A percentile compares a stretch with the other conserved stretches of the same genome.
Conservation (phyloP, 2,113 vertebrate genomes). For the Girardinichthys multiradiatus region DNA sequence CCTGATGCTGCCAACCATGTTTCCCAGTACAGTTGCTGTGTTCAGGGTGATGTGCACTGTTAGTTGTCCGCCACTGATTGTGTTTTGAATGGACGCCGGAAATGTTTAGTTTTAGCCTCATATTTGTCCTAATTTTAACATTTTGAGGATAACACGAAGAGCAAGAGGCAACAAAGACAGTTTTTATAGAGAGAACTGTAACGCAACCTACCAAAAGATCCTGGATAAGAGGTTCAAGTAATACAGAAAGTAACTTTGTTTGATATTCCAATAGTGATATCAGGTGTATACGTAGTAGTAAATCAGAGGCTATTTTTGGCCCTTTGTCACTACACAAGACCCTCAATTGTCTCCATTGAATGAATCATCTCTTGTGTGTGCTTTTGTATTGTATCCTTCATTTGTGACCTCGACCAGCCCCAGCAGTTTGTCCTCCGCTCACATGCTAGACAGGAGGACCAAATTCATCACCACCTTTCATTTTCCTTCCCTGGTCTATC, state of each 20-base stretch:
- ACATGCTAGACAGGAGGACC: conserved; percentile 61
- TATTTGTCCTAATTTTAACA: not conserved
- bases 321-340: conserved; percentile 32
- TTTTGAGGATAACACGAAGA: conserved; percentile 4
- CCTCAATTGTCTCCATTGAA: conserved; percentile 54
- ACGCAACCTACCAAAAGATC: not conserved
- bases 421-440: conserved; percentile 52
- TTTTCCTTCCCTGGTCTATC: conserved; percentile 69
- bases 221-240: not conserved
- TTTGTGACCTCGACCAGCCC: conserved; percentile 69
- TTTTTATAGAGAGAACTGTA: not conserved
- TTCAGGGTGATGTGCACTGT: not conserved
- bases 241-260: not conserved
- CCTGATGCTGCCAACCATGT: not conserved
- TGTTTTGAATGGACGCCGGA: not conserved
- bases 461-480: conserved; percentile 77
- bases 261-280: not conserved
- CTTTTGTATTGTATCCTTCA: conserved; percentile 64
- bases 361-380: conserved; percentile 55
- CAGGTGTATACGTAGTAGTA: not conserved
- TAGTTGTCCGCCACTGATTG: not conserved
- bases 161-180: conserved; percentile 4
- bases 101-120: too few species aligned
- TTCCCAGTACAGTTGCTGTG: too few species aligned
- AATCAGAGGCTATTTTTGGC: conserved; percentile 25